A percentile compares a stretch with the other conserved stretches of the same genome.
These are phyloP conservation scores for Syrmaticus mikado DNA, from an alignment of 2,113 vertebrate genomes.

Conservation along the genomic window DNA sequence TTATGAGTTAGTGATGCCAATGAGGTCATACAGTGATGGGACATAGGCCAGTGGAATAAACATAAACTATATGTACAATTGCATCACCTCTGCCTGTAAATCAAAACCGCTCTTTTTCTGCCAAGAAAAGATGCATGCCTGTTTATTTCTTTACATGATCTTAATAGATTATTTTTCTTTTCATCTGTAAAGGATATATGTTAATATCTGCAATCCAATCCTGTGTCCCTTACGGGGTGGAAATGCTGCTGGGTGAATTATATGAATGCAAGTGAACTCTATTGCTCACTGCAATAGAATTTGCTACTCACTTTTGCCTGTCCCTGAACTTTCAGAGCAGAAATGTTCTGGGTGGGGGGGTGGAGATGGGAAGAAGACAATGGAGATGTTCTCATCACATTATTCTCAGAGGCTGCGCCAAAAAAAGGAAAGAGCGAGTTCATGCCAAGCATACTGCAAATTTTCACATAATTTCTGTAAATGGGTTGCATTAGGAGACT, in stretches of 20 bases:
- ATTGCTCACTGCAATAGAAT: neutral
- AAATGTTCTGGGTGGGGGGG: neutral
- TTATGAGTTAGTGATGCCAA: neutral
- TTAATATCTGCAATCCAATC: neutral
- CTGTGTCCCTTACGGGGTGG: neutral
- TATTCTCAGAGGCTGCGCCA: neutral
- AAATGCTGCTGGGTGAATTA: neutral
- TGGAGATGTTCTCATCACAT: neutral
- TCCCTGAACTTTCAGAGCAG: neutral
- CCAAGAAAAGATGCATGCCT: neutral
- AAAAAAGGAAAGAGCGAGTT: neutral
- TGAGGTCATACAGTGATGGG: neutral
- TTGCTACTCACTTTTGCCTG: neutral
- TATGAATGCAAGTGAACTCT: neutral
- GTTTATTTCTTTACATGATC: neutral
- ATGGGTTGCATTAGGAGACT: slow-evolving; percentile 19
- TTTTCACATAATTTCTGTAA: slow-evolving; percentile 27
- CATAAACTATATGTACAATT: neutral
- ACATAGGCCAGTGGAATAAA: neutral
- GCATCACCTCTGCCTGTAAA: neutral
- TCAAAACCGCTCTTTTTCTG: neutral
- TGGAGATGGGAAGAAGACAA: neutral
- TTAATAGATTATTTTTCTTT: neutral
- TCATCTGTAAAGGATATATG: neutral
- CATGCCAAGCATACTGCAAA: neutral